These are phyloP conservation scores for Smithornis capensis DNA, from an alignment of 2,113 vertebrate species.

Conservation along the genomic window DNA sequence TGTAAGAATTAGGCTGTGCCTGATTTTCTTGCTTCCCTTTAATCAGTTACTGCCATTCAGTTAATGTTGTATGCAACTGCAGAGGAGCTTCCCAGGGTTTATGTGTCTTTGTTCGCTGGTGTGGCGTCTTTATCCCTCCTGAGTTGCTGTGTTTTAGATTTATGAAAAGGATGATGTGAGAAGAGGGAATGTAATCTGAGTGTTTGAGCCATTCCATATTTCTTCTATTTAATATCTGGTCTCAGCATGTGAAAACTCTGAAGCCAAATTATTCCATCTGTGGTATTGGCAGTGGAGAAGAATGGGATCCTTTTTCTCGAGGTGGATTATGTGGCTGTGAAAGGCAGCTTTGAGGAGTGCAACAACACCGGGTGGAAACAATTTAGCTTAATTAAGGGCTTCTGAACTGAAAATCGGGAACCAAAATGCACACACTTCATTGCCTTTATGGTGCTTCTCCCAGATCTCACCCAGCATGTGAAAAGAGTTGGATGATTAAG, in stretches of 20 bases:
- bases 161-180: conserved; percentile 65
- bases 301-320: conserved; percentile 15
- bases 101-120: neutral
- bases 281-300: conserved; percentile 1
- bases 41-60: neutral
- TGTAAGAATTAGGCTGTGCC: neutral
- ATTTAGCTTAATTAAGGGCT: conserved; percentile 34
- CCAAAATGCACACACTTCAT: neutral
- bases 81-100: neutral
- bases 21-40: neutral
- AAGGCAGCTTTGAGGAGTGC: conserved; percentile 40
- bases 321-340: conserved; percentile 21
- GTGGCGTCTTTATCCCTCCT: conserved; percentile 46
- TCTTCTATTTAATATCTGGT: conserved; percentile 65
- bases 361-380: conserved; percentile 36
- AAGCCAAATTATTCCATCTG: conserved; percentile 56
- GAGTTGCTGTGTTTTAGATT: conserved; percentile 64
- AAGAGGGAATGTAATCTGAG: conserved; percentile 60
- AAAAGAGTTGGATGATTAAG: neutral
- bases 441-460: accelerated
- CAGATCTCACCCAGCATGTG: accelerated
- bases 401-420: neutral
- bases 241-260: conserved; percentile 66
- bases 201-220: neutral
- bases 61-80: neutral